Base-by-base conservation (phyloP, 2,797 vertebrate genomes). In the Crypturellus tataupa region DNA sequence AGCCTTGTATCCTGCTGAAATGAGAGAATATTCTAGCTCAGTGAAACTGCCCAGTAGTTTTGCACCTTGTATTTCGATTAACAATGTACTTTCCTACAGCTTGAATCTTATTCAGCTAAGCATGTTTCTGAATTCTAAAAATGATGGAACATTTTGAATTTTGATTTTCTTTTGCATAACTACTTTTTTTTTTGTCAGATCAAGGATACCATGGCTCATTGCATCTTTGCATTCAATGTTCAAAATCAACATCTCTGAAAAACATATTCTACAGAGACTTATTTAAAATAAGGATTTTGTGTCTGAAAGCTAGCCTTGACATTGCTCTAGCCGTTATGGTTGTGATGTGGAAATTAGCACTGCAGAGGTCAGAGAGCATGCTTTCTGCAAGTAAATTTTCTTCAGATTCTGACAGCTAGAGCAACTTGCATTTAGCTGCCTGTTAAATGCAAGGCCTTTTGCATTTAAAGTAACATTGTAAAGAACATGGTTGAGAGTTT, bases 381-480 rank as follows among this genome's bases (percentile, higher is more conserved):
- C 29, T 89, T 89, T 69, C 27, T 35, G 59, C 10, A 76, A 67
- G 72, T 70, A 53, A 62, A 24, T 39, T 92, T 80, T 64, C 58
- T 78, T 73, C 56, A 72, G 39, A 53, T 79, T 33, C 7, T 59
- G 63, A 37, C 1, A 3, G 16, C 62, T 65, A 85, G 42, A 88
- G 35, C 18, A 81, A 42, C 42, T 44, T 44, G 42, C 42, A 44
- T 44, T 44, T 44, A 44, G 17, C 17, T 44, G 16, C 42, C 42
- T 44, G 42, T 44, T 44, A 44, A 44, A 44, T 44, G 42, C 42
- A 44, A 44, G 42, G 46, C 12, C 23, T 27, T 68, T 95, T 96
- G 17, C 4, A 73, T 90, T 90, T 87, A 70, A 88, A 89, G 69
- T 73, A 88, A 79, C 78, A 86, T 88, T 47, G 27, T 14, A 51